Percentiles rank a stretch among this genome's conserved stretches.
These are phyloP conservation scores for Helobdella robusta DNA, from an alignment of 2,888 invertebrate species.

Conservation along the genomic window DNA sequence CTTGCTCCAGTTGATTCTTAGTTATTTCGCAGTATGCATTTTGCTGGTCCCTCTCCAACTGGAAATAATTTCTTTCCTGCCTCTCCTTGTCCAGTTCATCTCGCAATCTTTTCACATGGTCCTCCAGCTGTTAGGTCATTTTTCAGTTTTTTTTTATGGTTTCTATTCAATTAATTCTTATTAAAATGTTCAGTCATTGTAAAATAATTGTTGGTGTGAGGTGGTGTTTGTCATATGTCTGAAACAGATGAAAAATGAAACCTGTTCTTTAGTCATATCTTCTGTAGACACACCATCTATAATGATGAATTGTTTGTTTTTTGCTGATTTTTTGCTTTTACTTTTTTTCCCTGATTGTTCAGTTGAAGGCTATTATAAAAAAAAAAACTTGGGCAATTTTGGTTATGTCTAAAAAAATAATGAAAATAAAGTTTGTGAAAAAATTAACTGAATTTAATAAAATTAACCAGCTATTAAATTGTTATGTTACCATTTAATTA, in stretches of 20 bases:
- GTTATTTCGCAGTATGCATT: constrained; percentile 93
- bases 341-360: constrained; percentile 40
- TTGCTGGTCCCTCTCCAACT: constrained; percentile 82
- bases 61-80: constrained; percentile 89
- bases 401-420: too few relatives aligned
- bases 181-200: neutral
- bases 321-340: constrained; percentile 42
- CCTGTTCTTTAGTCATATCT: constrained; percentile 81
- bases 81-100: constrained; percentile 85
- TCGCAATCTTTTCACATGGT: constrained; percentile 71
- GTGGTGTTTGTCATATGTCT: neutral
- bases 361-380: too few relatives aligned
- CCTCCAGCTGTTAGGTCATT: constrained; percentile 62
- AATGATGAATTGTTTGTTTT: constrained; percentile 48
- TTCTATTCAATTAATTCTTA: constrained; percentile 5
- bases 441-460: too few relatives aligned
- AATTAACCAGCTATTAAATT: too few relatives aligned
- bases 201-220: neutral
- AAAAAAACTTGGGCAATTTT: too few relatives aligned
- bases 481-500: too few relatives aligned
- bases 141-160: neutral
- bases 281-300: constrained; percentile 83
- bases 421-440: too few relatives aligned
- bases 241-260: constrained; percentile 22
- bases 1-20: constrained; percentile 75